Base-by-base conservation (phyloP, 2,888 invertebrate genomes). In the Spatulosminthurus flaviceps region DNA sequence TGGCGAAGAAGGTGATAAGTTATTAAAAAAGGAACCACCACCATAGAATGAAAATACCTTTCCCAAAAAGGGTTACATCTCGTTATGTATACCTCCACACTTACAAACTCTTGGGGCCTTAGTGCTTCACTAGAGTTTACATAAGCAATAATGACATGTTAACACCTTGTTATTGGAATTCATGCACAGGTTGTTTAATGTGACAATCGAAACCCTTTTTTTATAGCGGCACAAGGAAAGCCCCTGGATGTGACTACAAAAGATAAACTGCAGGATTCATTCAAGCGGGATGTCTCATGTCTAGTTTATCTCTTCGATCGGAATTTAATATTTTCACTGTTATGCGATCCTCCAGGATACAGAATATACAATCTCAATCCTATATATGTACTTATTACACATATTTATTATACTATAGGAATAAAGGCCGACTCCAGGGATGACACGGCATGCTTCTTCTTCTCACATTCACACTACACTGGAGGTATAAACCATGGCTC, bases 81-180 rank as follows among this genome's bases (percentile, higher is more conserved):
- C n/a, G n/a, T n/a, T n/a, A n/a, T n/a, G n/a, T n/a, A n/a, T n/a
- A n/a, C n/a, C n/a, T n/a, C n/a, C n/a, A n/a, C n/a, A n/a, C n/a
- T n/a, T n/a, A n/a, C n/a, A n/a, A n/a, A n/a, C n/a, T n/a, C n/a
- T n/a, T n/a, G n/a, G n/a, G n/a, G n/a, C n/a, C n/a, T 7, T 4
- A 34, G 34, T 7, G 34, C 34, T 34, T 34, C 5, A 34, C 4
- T 34, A 51, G 9, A 51, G 51, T 51, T 51, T 51, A 51, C 51
- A 51, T 19, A 51, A 51, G 51, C 51, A 4, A 16, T 51, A 51
- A 51, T 51, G 51, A 51, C 51, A 51, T 51, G 51, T 51, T 51
- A 51, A 51, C 51, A 51, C 51, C 51, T 51, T 51, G 51, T 51
- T 51, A 51, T 51, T 51, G 51, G 51, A 51, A 51, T 51, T 51